Evolutionary conservation across 1,140 invertebrate genomes (phyloP).

Genomic region (Trichogramma pretiosum): DNA sequence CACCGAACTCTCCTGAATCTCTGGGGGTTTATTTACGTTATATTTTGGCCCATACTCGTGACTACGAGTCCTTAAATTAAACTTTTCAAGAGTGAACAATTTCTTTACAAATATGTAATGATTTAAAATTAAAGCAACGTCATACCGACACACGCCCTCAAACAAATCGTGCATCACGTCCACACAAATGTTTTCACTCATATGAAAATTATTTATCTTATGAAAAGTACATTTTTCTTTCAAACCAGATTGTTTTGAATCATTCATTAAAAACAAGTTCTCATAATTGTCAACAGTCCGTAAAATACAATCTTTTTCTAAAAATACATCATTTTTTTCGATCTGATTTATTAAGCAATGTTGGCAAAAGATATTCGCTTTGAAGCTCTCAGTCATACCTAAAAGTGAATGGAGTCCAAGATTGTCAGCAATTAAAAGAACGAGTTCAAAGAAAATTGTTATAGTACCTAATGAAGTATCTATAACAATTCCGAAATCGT

Average conservation of each 20-base stretch:
- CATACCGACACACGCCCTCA: constrained; percentile 11
- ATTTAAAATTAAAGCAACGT: constrained; percentile 7
- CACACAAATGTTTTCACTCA: constrained; percentile 10
- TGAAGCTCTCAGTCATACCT: too few relatives aligned
- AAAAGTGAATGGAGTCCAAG: too few relatives aligned
- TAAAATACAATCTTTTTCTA: not conserved
- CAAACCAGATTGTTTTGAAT: not conserved
- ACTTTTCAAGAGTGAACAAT: constrained; percentile 10
- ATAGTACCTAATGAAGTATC: too few relatives aligned
- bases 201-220: too few relatives aligned
- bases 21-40: constrained; percentile 14
- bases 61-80: constrained; percentile 6
- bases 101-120: constrained; percentile 10
- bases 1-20: constrained; percentile 9
- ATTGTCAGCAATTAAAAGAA: too few relatives aligned
- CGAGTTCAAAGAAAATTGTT: too few relatives aligned
- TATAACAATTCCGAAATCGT: too few relatives aligned
- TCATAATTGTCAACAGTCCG: constrained; percentile 2
- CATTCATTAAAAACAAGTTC: too few relatives aligned
- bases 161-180: constrained; percentile 16
- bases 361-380: too few relatives aligned
- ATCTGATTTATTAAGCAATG: too few relatives aligned
- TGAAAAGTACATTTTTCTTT: constrained; percentile 12
- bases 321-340: too few relatives aligned
- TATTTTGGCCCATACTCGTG: constrained; percentile 13